Percentiles rank a stretch among this genome's conserved stretches.
These are phyloP conservation scores for Leiothrix lutea DNA, from an alignment of 2,113 vertebrate genomes.

Conservation along the genomic window DNA sequence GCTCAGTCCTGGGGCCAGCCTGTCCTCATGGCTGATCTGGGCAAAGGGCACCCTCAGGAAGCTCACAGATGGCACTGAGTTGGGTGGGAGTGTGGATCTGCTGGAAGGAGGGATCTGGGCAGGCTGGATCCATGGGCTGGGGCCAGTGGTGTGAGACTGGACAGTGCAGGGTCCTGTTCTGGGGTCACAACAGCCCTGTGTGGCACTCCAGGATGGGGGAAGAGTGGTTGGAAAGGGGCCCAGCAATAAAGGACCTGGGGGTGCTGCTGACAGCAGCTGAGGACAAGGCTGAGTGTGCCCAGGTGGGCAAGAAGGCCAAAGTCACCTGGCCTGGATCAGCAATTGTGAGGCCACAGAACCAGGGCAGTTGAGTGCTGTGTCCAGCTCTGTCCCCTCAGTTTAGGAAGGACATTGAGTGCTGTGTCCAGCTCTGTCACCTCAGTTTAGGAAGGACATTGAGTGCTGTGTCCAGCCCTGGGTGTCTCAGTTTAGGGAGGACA, in stretches of 20 bases:
- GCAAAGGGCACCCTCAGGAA: background rate
- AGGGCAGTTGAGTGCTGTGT: background rate
- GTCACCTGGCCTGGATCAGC: background rate
- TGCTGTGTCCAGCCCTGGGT: too few species aligned
- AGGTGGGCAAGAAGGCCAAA: background rate
- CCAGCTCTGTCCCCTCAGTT: too few species aligned
- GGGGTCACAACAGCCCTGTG: background rate
- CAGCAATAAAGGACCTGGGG: background rate
- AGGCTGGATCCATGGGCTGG: background rate
- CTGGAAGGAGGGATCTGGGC: background rate
- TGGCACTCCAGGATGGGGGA: background rate
- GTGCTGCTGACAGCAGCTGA: background rate
- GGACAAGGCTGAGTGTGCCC: background rate
- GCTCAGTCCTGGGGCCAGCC: background rate
- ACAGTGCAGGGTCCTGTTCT: background rate
- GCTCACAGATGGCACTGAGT: rapidly evolving
- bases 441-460: too few species aligned
- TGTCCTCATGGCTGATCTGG: background rate
- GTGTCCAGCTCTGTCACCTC: too few species aligned
- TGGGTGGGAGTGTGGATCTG: background rate
- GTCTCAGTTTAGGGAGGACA: too few species aligned
- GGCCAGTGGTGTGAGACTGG: background rate
- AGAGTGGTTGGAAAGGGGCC: background rate
- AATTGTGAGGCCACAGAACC: rapidly evolving
- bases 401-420: too few species aligned